A percentile compares a stretch with the other conserved stretches of the same genome.
Evolutionary conservation across 2,797 vertebrate genomes (phyloP).

Genomic region (Dermochelys coriacea): DNA sequence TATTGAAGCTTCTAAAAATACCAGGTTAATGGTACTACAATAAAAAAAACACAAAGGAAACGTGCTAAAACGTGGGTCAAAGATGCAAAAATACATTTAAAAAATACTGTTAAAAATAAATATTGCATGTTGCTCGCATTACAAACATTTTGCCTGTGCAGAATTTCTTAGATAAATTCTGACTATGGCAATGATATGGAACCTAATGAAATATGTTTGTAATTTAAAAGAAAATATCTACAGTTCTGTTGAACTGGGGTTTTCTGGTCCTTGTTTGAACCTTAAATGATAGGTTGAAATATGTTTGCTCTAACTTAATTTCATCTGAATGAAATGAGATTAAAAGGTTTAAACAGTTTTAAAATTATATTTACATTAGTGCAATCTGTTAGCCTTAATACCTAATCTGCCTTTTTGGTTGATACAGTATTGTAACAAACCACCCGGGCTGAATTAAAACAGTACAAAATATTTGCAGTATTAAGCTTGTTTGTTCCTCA

Average conservation of each 20-base stretch:
- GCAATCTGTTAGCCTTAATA: constrained; percentile 82
- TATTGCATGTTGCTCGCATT: background rate
- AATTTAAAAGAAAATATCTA: constrained; percentile 52
- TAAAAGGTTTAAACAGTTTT: constrained; percentile 84
- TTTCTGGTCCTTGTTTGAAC: constrained; percentile 71
- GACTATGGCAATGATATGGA: background rate
- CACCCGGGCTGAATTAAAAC: constrained; percentile 59
- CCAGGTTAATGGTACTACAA: background rate
- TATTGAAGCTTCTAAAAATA: too few species aligned
- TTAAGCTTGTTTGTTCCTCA: constrained; percentile 62
- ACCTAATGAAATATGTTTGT: constrained; percentile 42
- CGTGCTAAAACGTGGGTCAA: constrained; percentile 7
- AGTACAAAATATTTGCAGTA: constrained; percentile 19
- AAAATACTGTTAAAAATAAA: constrained; percentile 42
- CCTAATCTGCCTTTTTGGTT: constrained; percentile 78
- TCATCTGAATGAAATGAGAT: constrained; percentile 80
- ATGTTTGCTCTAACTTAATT: constrained; percentile 74
- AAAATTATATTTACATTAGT: constrained; percentile 83
- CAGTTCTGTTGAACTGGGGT: constrained; percentile 67
- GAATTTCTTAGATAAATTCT: constrained; percentile 39
- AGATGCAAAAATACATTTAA: constrained; percentile 43
- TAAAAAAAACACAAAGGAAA: constrained; percentile 55
- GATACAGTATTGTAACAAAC: constrained; percentile 60
- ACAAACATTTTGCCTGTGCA: constrained; percentile 10
- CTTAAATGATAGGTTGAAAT: constrained; percentile 74